Evolutionary conservation across 2,113 vertebrate genomes (phyloP).

Genomic region (Xenopus laevis): DNA sequence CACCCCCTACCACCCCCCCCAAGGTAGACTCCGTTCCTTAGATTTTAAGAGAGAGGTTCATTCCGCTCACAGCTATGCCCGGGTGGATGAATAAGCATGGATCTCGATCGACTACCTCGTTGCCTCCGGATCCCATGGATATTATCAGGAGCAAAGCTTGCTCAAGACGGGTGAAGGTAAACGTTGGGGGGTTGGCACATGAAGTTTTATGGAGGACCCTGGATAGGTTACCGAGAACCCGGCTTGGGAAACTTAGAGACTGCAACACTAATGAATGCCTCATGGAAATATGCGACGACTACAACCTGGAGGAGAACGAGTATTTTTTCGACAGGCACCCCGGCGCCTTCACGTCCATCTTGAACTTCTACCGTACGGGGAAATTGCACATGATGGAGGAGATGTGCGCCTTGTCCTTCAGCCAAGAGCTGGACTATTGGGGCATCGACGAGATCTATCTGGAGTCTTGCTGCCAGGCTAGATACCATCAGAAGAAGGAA

Average conservation of each 20-base stretch:
- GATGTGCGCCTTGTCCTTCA: slow-evolving; percentile 96
- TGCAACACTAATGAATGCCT: slow-evolving; percentile 93
- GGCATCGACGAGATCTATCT: slow-evolving; percentile 97
- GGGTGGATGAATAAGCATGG: slow-evolving; percentile 84
- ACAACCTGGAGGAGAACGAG: slow-evolving; percentile 87
- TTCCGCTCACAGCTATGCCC: slow-evolving; percentile 64
- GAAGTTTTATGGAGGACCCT: slow-evolving; percentile 95
- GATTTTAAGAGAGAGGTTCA: slow-evolving; percentile 17
- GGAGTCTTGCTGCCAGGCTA: slow-evolving; percentile 96
- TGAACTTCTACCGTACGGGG: slow-evolving; percentile 96
- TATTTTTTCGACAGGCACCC: slow-evolving; percentile 96
- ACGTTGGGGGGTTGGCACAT: slow-evolving; percentile 91
- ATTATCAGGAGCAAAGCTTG: slow-evolving; percentile 89
- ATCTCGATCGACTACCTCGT: slow-evolving; percentile 73
- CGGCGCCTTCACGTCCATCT: slow-evolving; percentile 93
- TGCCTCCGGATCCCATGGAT: slow-evolving; percentile 86
- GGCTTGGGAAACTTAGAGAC: slow-evolving; percentile 88
- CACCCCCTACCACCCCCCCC: neutral
- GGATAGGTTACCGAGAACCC: slow-evolving; percentile 89
- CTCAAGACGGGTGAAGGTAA: slow-evolving; percentile 82
- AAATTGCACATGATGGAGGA: slow-evolving; percentile 99
- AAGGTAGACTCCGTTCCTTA: slow-evolving; percentile 11
- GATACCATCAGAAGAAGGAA: slow-evolving; percentile 98
- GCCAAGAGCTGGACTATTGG: slow-evolving; percentile 97
- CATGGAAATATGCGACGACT: slow-evolving; percentile 95